A percentile compares a stretch with the other conserved stretches of the same genome.
phyloP scores from a whole-genome alignment of 1,140 invertebrate species.

The Coptotermes formosanus region DNA sequence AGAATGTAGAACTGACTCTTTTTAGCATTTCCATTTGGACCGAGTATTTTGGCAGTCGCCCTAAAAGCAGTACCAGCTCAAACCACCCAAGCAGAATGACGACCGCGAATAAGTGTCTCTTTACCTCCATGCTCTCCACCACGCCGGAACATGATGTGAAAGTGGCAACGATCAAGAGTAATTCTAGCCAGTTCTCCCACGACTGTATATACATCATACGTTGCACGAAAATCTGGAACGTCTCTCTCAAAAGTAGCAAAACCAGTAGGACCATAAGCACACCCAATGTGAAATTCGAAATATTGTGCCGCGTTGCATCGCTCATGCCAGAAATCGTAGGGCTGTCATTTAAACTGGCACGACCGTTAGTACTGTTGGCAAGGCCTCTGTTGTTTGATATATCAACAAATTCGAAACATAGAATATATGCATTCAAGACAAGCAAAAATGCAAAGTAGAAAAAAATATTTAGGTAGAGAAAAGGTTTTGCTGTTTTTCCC shows the following conservation, averaged over 20 bases:
- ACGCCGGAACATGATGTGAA: not conserved
- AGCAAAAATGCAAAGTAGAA: no score
- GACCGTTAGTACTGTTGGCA: no score
- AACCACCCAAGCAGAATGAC: constrained; percentile 70
- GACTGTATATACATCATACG: not conserved
- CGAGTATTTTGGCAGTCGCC: constrained; percentile 67
- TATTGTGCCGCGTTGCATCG: no score
- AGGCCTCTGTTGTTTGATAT: no score
- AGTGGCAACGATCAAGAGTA: not conserved
- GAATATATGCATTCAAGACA: no score
- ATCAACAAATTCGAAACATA: no score
- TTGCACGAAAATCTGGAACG: not conserved
- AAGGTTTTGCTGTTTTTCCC: no score
- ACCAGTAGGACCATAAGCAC: not conserved
- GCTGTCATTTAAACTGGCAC: no score
- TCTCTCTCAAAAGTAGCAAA: not conserved
- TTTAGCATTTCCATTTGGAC: constrained; percentile 76
- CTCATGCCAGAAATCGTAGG: no score
- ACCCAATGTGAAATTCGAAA: not conserved
- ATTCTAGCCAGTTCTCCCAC: not conserved
- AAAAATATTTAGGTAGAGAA: no score
- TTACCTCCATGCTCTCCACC: not conserved
- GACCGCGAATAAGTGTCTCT: constrained; percentile 54
- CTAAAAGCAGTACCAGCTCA: constrained; percentile 71
- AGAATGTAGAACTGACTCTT: constrained; percentile 72